phyloP scores from a whole-genome alignment of 2,113 vertebrate genomes.

The Ctenomys sociabilis region DNA sequence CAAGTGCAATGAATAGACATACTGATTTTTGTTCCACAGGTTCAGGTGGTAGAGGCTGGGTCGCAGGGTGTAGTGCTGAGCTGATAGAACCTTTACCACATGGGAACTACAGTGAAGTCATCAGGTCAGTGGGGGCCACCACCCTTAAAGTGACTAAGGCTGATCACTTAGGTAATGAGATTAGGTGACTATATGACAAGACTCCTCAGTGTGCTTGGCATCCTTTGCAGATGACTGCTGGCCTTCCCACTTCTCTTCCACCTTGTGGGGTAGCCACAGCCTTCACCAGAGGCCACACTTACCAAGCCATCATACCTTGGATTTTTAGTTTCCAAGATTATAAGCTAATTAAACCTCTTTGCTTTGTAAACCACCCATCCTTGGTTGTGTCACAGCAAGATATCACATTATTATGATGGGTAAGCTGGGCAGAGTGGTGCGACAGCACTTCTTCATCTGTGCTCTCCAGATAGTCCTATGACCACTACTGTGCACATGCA shows the following conservation, averaged over 20 bases:
- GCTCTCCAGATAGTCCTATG: not conserved
- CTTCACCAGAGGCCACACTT: not conserved
- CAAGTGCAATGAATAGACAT: not conserved
- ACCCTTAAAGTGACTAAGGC: not conserved
- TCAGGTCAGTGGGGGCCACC: not conserved
- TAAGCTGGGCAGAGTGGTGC: not conserved
- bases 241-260: not conserved
- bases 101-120: not conserved
- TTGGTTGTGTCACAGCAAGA: not conserved
- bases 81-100: not conserved
- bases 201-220: no score
- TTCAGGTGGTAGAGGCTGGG: not conserved
- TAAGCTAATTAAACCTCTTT: not conserved
- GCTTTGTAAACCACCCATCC: not conserved
- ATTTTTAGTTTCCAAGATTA: not conserved
- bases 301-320: not conserved
- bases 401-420: not conserved
- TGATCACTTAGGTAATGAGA: not conserved
- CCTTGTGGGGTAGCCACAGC: not conserved
- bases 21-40: not conserved
- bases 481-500: not conserved
- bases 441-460: not conserved
- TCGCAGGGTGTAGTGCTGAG: not conserved
- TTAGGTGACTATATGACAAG: not conserved
- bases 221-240: not conserved